These are phyloP conservation scores for Pterocles orientalis DNA, from an alignment of 2,113 vertebrate genomes.

Conservation along the genomic window DNA sequence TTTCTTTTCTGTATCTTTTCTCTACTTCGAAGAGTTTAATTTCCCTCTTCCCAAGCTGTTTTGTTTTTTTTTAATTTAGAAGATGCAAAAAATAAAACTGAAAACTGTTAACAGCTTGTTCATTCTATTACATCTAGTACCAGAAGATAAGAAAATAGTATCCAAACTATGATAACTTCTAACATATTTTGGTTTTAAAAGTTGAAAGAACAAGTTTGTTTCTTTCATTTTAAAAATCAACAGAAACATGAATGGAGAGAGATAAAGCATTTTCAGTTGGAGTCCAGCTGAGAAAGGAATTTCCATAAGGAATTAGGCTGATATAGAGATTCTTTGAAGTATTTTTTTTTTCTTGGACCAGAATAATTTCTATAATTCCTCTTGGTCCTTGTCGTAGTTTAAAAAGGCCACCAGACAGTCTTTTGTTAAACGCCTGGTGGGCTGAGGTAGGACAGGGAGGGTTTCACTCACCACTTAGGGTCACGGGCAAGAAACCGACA, in stretches of 20 bases:
- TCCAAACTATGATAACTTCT: neutral
- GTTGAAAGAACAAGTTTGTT: neutral
- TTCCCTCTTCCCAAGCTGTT: neutral
- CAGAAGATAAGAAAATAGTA: neutral
- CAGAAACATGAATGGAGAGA: neutral
- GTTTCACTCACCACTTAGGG: too few relatives aligned
- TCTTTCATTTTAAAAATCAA: neutral
- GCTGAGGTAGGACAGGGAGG: too few relatives aligned
- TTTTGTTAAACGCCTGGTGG: too few relatives aligned
- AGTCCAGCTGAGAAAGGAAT: neutral
- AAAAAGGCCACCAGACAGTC: too few relatives aligned
- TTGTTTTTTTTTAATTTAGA: neutral
- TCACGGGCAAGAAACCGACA: too few relatives aligned
- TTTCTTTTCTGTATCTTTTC: neutral
- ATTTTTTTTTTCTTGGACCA: neutral
- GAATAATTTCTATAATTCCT: neutral
- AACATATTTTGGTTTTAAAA: neutral
- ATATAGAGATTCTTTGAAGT: neutral
- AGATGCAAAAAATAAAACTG: neutral
- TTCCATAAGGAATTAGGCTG: neutral
- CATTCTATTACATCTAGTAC: neutral
- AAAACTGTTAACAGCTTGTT: neutral
- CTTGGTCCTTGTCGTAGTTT: neutral
- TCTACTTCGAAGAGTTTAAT: neutral
- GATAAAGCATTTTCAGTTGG: neutral